phyloP scores from a whole-genome alignment of 2,797 vertebrate species.

The Falco peregrinus region DNA sequence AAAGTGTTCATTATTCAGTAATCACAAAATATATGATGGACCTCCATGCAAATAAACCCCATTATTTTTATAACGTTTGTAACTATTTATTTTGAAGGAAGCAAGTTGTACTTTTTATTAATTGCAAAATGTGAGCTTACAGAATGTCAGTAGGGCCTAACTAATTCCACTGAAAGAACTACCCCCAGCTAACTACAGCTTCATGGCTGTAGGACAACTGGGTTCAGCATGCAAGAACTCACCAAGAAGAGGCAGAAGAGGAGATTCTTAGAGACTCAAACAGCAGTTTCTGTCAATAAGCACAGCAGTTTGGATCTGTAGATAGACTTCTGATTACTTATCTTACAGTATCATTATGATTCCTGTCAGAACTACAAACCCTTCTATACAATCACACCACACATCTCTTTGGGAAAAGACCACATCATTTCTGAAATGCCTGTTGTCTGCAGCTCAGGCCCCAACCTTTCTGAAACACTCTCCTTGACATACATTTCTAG shows the following conservation, averaged over 20 bases:
- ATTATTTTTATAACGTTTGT: neutral
- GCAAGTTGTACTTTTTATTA: neutral
- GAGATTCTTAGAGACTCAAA: neutral
- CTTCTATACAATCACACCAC: neutral
- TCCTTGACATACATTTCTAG: conserved; percentile 33
- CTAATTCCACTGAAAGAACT: neutral
- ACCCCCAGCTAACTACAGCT: neutral
- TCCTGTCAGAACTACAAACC: neutral
- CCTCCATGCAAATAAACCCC: neutral
- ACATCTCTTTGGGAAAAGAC: neutral
- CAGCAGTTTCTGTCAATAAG: neutral
- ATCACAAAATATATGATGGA: neutral
- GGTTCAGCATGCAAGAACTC: neutral
- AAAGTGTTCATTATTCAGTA: neutral
- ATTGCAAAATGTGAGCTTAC: neutral
- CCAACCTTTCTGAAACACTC: neutral
- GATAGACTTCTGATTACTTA: neutral
- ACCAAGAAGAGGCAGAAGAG: neutral
- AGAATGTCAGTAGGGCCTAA: neutral
- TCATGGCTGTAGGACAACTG: neutral
- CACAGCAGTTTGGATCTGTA: neutral
- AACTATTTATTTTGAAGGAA: neutral
- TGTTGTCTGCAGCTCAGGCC: neutral
- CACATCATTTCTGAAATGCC: neutral
- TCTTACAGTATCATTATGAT: neutral